These are phyloP conservation scores for Scytalopus superciliaris DNA, from an alignment of 2,113 vertebrate species.

Conservation along the genomic window DNA sequence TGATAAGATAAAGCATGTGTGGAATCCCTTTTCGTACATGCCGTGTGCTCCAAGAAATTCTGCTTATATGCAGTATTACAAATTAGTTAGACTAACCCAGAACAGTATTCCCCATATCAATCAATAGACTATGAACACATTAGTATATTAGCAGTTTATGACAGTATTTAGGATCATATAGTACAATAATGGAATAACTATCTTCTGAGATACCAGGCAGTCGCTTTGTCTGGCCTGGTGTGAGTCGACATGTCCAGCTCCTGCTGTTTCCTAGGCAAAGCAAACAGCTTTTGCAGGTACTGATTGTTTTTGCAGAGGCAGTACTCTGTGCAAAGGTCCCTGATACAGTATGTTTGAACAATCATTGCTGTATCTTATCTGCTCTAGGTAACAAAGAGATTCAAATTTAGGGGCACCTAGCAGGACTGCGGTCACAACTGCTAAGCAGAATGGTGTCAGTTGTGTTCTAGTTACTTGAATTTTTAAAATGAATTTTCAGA, in stretches of 20 bases:
- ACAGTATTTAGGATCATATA: slow-evolving; percentile 51
- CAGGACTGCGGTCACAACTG: neutral
- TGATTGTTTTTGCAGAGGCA: slow-evolving; percentile 26
- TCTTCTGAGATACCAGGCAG: slow-evolving; percentile 2
- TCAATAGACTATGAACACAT: slow-evolving; percentile 61
- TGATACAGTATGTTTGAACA: slow-evolving; percentile 56
- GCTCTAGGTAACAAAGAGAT: slow-evolving; percentile 14
- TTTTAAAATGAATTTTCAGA: neutral
- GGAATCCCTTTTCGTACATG: slow-evolving; percentile 21
- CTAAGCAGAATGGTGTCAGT: neutral
- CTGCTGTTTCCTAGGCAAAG: slow-evolving; percentile 36
- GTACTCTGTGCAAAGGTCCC: slow-evolving; percentile 50
- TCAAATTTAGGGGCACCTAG: slow-evolving; percentile 14
- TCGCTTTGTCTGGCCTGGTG: neutral
- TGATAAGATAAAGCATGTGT: neutral
- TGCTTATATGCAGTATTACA: slow-evolving; percentile 37
- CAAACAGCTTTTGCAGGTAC: slow-evolving; percentile 24
- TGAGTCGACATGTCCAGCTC: neutral
- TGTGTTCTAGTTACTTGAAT: neutral
- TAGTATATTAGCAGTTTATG: slow-evolving; percentile 66
- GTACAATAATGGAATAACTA: slow-evolving; percentile 36
- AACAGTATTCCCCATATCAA: slow-evolving; percentile 23
- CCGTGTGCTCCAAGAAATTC: neutral
- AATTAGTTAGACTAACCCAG: slow-evolving; percentile 31
- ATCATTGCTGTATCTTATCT: slow-evolving; percentile 54